Evolutionary conservation across 2,888 invertebrate species (phyloP).

Genomic region (Drosophila aldrichi): DNA sequence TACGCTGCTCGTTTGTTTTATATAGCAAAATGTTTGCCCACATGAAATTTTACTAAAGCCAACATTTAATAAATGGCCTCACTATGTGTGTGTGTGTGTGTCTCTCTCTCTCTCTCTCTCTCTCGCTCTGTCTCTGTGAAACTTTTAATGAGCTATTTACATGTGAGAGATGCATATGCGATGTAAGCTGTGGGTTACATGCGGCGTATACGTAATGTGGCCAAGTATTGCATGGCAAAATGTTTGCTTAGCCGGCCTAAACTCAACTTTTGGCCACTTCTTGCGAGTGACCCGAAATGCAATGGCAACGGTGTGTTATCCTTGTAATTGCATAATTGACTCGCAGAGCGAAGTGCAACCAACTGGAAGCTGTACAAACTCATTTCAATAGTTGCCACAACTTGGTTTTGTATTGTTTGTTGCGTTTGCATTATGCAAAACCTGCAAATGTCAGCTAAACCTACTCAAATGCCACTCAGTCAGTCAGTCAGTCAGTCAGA

Average conservation of each 20-base stretch:
- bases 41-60: slow-evolving; percentile 71
- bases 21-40: slow-evolving; percentile 72
- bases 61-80: slow-evolving; percentile 78
- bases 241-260: slow-evolving; percentile 18
- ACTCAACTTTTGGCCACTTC: slow-evolving; percentile 13
- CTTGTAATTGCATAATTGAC: slow-evolving; percentile 28
- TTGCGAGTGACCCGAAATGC: slow-evolving; percentile 2
- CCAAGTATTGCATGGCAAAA: slow-evolving; percentile 20
- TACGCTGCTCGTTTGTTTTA: slow-evolving; percentile 62
- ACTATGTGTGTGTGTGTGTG: slow-evolving; percentile 3
- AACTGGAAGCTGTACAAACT: slow-evolving; percentile 20
- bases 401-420: slow-evolving; percentile 17
- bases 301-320: slow-evolving; percentile 9
- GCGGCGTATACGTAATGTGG: slow-evolving; percentile 47
- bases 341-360: slow-evolving; percentile 19
- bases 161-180: slow-evolving; percentile 24
- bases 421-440: slow-evolving; percentile 42
- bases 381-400: slow-evolving; percentile 30
- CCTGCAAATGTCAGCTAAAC: slow-evolving; percentile 42
- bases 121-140: slow-evolving; percentile 1
- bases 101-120: background rate
- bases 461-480: slow-evolving; percentile 27
- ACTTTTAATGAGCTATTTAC: slow-evolving; percentile 72
- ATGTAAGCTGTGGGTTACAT: slow-evolving; percentile 17
- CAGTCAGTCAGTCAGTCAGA: background rate